Evolutionary conservation across 2,888 invertebrate species (phyloP), one percentile per base, ranked within the genome.

Genomic region (Cataglyphis cursor): DNA sequence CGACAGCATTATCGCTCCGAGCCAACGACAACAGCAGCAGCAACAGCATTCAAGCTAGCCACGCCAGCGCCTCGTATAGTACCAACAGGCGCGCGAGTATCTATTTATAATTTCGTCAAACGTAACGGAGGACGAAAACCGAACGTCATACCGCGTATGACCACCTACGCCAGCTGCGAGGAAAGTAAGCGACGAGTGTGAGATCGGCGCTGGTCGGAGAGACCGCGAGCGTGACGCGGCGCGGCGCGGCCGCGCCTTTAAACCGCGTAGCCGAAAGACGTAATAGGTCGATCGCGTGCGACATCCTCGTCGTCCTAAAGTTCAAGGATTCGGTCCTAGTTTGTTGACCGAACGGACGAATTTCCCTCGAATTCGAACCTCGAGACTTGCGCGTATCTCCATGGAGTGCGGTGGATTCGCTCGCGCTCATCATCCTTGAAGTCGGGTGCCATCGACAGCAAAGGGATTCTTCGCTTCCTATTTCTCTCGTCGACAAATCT

Each of bases 181-280:
- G 28, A 61, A 65, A 66, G 65, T 66, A 70, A 75, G 41, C 68
- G 64, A 18, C 66, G 48, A 66, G 48, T 44, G 57, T 38, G 68
- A 61, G 80, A 82, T 76, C 41, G 54, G 38, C 76, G 38, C n/a
- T 76, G 65, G 9, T 21, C 18, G 62, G 38, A n/a, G 74, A 57
- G 18, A n/a, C n/a, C 41, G 57, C 35, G 92, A 80, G 44, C 44
- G 59, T 94, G 90, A 94, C 94, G 89, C 95, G 93, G 93, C 62
- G 38, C 28, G 74, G 38, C 68, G 82, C 82, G 84, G 66, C 89
- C 78, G 70, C 70, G 24, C 78, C 24, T 80, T 70, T 59, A 80
- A 80, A 80, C 9, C 35, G 51, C 35, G 59, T 68, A 57, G n/a
- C 38, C n/a, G 28, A 76, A 38, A 41, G n/a, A 57, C 65, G 54